Conservation (phyloP, 2,113 vertebrate genomes). For the Sialia sialis region DNA sequence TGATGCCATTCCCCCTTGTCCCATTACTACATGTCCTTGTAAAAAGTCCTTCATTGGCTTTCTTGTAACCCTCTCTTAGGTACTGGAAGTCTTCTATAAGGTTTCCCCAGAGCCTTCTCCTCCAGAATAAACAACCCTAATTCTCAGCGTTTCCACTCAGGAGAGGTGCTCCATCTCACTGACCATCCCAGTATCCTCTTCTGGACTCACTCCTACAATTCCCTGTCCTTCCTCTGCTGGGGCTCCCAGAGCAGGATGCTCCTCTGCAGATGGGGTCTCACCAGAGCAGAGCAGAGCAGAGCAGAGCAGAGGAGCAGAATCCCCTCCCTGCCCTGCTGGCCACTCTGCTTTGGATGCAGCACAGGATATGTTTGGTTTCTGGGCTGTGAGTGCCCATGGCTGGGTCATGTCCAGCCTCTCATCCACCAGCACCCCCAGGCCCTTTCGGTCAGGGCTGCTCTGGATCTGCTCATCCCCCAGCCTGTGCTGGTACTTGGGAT, state of each 20-base stretch:
- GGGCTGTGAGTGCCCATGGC: rapidly evolving
- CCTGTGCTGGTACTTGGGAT: rapidly evolving
- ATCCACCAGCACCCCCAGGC: not conserved
- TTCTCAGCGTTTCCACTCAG: not conserved
- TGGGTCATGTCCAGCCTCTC: not conserved
- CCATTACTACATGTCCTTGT: not conserved
- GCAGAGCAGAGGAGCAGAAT: not conserved
- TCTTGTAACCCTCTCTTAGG: not conserved
- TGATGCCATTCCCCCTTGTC: not conserved
- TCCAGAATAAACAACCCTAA: not conserved
- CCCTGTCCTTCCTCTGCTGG: rapidly evolving
- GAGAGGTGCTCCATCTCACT: not conserved
- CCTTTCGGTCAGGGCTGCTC: rapidly evolving
- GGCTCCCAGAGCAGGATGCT: rapidly evolving
- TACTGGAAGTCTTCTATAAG: not conserved
- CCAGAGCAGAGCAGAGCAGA: not conserved
- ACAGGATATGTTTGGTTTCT: not conserved
- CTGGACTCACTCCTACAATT: rapidly evolving
- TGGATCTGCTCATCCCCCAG: not conserved
- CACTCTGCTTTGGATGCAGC: not conserved
- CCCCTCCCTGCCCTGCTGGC: not conserved
- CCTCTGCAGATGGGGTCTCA: not conserved
- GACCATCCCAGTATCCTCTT: not conserved
- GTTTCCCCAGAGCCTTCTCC: not conserved
- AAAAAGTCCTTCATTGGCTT: not conserved